Evolutionary conservation across 2,888 invertebrate species (phyloP).

Genomic region (Eupithecia subumbrata): DNA sequence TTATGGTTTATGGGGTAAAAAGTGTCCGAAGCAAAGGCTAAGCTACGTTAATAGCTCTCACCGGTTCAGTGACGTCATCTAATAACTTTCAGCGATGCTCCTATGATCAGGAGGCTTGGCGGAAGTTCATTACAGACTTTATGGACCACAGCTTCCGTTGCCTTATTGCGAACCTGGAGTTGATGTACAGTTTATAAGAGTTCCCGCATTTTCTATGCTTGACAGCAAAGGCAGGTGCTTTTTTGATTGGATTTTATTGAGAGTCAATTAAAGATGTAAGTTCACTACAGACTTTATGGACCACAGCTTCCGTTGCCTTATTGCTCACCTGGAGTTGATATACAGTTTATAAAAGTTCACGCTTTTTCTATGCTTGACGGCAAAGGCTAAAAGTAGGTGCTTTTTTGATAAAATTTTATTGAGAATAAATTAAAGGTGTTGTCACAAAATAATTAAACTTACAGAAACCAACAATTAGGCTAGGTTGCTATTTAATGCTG

Average conservation of each 20-base stretch:
- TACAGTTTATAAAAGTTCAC: constrained; percentile 10
- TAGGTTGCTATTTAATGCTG: not conserved
- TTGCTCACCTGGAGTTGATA: constrained; percentile 20
- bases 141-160: constrained; percentile 14
- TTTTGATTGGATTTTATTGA: not conserved
- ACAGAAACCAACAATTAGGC: too few species aligned
- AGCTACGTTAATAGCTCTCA: constrained; percentile 1
- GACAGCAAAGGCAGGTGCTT: not conserved
- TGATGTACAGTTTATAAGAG: constrained; percentile 10
- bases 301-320: constrained; percentile 19
- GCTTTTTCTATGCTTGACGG: not conserved
- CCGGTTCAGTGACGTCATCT: not conserved
- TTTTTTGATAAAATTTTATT: not conserved
- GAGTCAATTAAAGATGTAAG: not conserved
- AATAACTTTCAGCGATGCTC: constrained; percentile 12
- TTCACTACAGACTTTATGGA: constrained; percentile 20
- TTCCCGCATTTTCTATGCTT: not conserved
- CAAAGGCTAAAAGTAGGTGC: not conserved
- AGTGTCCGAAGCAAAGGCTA: not conserved
- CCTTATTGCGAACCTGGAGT: constrained; percentile 26
- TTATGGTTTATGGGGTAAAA: not conserved
- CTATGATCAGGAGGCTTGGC: constrained; percentile 13
- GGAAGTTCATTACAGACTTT: constrained; percentile 25
- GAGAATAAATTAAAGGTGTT: not conserved
- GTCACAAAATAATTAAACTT: too few species aligned